Conservation (phyloP, 2,797 vertebrate genomes). For the Ctenosaura bakeri region DNA sequence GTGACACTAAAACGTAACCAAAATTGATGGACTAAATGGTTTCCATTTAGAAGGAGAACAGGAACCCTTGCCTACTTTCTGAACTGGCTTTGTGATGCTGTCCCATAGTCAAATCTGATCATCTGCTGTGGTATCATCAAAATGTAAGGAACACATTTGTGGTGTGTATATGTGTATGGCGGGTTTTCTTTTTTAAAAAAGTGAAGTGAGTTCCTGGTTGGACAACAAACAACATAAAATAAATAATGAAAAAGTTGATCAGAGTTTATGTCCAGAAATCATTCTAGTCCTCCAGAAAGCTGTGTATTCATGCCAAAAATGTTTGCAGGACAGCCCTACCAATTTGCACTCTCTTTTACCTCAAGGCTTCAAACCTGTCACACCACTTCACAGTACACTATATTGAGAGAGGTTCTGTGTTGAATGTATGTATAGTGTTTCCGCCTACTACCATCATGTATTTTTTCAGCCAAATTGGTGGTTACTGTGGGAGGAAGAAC, state of each 20-base stretch:
- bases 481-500: slow-evolving; percentile 12
- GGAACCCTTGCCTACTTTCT: not conserved
- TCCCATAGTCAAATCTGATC: not conserved
- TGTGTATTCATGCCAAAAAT: not conserved
- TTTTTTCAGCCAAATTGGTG: not conserved
- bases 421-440: not conserved
- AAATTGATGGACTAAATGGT: not conserved
- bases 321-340: not conserved
- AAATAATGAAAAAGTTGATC: not conserved
- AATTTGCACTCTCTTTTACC: not conserved
- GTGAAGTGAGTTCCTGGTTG: not conserved
- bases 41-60: not conserved
- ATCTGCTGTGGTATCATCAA: not conserved
- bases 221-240: not conserved
- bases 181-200: no score
- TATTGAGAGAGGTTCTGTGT: not conserved
- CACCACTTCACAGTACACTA: not conserved
- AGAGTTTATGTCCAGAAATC: not conserved
- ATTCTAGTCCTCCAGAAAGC: not conserved
- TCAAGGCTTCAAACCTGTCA: not conserved
- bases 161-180: not conserved
- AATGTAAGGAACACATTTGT: not conserved
- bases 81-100: not conserved
- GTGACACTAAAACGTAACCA: not conserved
- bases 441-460: not conserved